These are phyloP conservation scores for Amblyopsis rosae DNA, from an alignment of 2,113 vertebrate species.

Conservation along the genomic window DNA sequence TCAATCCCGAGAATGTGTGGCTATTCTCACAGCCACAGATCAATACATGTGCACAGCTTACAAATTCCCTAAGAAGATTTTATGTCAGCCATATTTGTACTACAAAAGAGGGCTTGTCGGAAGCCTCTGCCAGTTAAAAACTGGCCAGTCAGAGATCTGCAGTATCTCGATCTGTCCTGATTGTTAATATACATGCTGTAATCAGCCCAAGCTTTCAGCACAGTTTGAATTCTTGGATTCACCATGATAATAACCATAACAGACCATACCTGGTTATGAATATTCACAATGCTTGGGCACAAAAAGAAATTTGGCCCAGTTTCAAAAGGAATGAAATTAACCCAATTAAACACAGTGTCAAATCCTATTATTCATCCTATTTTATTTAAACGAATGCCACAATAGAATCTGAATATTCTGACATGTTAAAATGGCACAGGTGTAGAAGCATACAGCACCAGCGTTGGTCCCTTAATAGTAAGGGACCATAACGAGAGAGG, in stretches of 20 bases:
- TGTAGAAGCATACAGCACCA: background rate
- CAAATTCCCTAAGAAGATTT: constrained; percentile 48
- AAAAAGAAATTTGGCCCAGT: constrained; percentile 18
- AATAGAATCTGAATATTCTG: constrained; percentile 2
- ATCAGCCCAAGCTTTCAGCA: constrained; percentile 21
- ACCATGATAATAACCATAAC: constrained; percentile 18
- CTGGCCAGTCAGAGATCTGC: background rate
- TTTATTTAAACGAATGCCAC: constrained; percentile 18
- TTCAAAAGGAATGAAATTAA: constrained; percentile 38
- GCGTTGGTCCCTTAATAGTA: background rate
- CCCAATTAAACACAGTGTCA: constrained; percentile 26
- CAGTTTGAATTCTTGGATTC: constrained; percentile 8
- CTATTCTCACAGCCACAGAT: constrained; percentile 10
- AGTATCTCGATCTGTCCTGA: background rate
- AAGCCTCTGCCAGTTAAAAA: constrained; percentile 12
- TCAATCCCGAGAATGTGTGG: background rate
- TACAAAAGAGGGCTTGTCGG: constrained; percentile 30
- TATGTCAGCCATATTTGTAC: constrained; percentile 28
- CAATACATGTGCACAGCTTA: constrained; percentile 8
- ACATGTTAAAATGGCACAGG: constrained; percentile 4
- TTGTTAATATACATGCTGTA: constrained; percentile 42
- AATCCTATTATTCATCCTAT: constrained; percentile 31
- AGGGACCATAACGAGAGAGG: constrained; percentile 3
- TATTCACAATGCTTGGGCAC: constrained; percentile 38
- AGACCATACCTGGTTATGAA: constrained; percentile 29